Evolutionary conservation across 2,888 invertebrate species (phyloP), one percentile per base, ranked within the genome.

Genomic region (Andrena trimmerana): DNA sequence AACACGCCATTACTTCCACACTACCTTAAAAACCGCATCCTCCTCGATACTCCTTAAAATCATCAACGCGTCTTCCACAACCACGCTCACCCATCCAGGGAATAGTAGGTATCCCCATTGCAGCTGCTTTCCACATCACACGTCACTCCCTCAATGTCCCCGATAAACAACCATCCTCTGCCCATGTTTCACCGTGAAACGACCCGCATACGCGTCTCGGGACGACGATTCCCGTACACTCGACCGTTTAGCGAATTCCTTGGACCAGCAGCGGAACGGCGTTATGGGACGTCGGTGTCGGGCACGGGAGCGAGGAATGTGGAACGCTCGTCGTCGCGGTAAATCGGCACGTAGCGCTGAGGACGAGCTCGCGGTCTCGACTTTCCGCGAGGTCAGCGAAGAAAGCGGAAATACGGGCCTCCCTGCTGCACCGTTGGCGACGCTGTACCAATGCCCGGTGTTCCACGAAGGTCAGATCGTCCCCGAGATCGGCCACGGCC

Each of bases 341-440:
- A 79, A 87, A 86, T 87, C 84, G 86, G 86, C 82, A 57, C 84
- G 66, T 66, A 69, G 62, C 67, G 31, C 10, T 75, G 79, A 24
- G 66, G 68, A 76, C 69, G 72, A 62, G 50, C 36, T 74, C 62
- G 57, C 69, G 59, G 59, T 77, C 78, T 76, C 76, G 27, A 70
- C 77, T 86, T 86, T 85, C 75, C 83, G 72, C 29, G 85, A 83
- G 79, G 81, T 88, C 85, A 88, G 79, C 86, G 76, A 81, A 75
- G 76, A 85, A 86, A 81, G 85, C 86, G 88, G 88, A 88, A 88
- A 89, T 84, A 83, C 80, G 83, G 82, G 80, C 78, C 86, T 78
- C 82, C 78, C 63, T 27, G 29, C 29, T 20, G 48, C 36, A 59
- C 36, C 57, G 59, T 29, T 68, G 52, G 78, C 75, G 75, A 42